Evolutionary conservation across 2,888 invertebrate genomes (phyloP).

Genomic region (Stenurella melanura): DNA sequence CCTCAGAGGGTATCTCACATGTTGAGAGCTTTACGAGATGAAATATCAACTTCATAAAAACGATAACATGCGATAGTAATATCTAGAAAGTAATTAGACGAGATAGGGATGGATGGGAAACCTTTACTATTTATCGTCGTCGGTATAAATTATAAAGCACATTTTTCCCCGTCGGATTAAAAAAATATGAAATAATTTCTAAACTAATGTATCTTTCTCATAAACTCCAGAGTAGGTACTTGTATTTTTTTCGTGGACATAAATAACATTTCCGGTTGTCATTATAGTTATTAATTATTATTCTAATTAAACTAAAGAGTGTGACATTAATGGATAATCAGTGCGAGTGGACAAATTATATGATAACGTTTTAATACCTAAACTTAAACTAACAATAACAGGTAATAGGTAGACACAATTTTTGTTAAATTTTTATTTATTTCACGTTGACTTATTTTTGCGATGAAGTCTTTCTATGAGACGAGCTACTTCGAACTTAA

Average conservation of each 20-base stretch:
- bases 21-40: conserved; percentile 46
- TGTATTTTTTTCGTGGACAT: neutral
- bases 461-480: too few relatives aligned
- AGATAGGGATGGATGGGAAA: conserved; percentile 32
- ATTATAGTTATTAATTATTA: too few relatives aligned
- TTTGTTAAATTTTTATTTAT: too few relatives aligned
- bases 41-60: conserved; percentile 47
- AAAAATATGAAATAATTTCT: neutral
- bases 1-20: conserved; percentile 44
- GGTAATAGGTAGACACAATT: too few relatives aligned
- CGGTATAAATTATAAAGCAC: conserved; percentile 18
- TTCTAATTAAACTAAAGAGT: too few relatives aligned
- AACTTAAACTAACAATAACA: too few relatives aligned
- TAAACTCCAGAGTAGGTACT: neutral
- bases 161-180: neutral
- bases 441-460: too few relatives aligned
- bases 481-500: too few relatives aligned
- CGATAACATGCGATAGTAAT: conserved; percentile 39
- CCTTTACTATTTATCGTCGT: conserved; percentile 35
- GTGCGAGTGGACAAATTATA: too few relatives aligned
- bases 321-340: too few relatives aligned
- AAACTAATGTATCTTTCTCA: neutral
- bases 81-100: conserved; percentile 44
- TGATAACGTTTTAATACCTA: too few relatives aligned
- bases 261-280: neutral